phyloP scores from a whole-genome alignment of 2,113 vertebrate species.

The Setophaga petechia region DNA sequence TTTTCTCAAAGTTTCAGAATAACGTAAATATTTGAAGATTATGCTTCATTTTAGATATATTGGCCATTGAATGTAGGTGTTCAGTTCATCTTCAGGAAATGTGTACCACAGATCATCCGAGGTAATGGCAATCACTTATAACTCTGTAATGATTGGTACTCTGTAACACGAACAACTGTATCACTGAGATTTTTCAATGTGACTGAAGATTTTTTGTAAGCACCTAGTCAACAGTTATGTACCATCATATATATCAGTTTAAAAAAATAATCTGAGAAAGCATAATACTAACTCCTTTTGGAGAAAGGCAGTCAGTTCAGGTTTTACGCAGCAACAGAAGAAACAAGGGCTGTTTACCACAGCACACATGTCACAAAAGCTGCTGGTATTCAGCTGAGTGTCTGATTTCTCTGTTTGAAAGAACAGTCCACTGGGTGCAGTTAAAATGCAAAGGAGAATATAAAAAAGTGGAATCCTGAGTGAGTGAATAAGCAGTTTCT shows the following conservation, averaged over 20 bases:
- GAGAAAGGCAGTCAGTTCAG: not conserved
- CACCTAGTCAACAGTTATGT: not conserved
- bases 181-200: not conserved
- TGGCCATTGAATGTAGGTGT: not conserved
- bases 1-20: not conserved
- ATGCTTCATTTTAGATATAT: not conserved
- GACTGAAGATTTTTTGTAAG: not conserved
- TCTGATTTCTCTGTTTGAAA: not conserved
- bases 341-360: not conserved
- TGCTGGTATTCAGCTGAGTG: not conserved
- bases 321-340: not conserved
- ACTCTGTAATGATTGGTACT: not conserved
- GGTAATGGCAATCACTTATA: not conserved
- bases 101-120: not conserved
- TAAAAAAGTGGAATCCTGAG: not conserved
- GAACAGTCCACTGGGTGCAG: not conserved
- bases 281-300: not conserved
- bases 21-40: not conserved
- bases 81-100: not conserved
- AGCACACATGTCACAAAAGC: not conserved
- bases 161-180: not conserved
- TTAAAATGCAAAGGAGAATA: constrained; percentile 26
- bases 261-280: not conserved
- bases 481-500: not conserved
- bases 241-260: not conserved